These are phyloP conservation scores for Petaurus breviceps DNA, from an alignment of 2,113 vertebrate genomes.

Conservation along the genomic window DNA sequence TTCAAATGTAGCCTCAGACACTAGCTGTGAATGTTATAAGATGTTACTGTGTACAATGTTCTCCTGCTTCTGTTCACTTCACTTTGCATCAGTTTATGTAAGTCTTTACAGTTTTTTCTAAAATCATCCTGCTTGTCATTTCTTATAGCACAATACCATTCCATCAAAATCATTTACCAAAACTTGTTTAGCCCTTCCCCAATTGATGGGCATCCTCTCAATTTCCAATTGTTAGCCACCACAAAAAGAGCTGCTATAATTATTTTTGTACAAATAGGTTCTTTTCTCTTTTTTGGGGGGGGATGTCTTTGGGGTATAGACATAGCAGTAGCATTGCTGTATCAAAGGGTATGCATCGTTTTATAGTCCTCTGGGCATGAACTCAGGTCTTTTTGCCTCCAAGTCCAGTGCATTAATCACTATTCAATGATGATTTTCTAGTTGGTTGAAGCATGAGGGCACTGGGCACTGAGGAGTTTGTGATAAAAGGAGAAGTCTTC, in stretches of 20 bases:
- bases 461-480: background rate
- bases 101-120: background rate
- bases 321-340: background rate
- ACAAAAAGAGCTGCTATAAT: background rate
- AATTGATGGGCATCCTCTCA: background rate
- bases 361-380: background rate
- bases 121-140: background rate
- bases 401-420: background rate
- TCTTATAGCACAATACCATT: too few relatives aligned
- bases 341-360: background rate
- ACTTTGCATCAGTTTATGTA: background rate
- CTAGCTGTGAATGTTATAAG: too few relatives aligned
- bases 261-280: background rate
- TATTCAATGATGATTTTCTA: background rate
- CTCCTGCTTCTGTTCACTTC: background rate
- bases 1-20: too few relatives aligned
- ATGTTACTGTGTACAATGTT: background rate
- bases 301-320: background rate
- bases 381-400: background rate
- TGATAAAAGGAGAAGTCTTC: background rate
- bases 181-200: background rate
- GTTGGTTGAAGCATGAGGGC: background rate
- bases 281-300: background rate
- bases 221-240: background rate
- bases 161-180: background rate